Evolutionary conservation across 2,113 vertebrate species (phyloP).

Genomic region (Oryzias javanicus): DNA sequence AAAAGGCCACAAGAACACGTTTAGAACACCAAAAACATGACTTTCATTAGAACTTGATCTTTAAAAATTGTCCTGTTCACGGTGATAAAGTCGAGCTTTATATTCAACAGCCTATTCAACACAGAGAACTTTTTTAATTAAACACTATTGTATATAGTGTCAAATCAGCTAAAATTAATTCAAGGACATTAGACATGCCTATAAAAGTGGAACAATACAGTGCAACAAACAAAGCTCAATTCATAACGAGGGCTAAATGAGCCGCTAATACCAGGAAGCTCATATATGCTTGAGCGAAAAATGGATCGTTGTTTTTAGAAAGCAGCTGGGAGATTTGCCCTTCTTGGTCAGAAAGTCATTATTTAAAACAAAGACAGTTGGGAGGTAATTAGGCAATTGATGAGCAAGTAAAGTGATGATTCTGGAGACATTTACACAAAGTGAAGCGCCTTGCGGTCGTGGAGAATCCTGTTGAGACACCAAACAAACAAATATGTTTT

Average conservation of each 20-base stretch:
- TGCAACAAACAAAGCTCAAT: conserved; percentile 16
- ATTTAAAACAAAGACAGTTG: conserved; percentile 70
- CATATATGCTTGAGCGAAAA: conserved; percentile 44
- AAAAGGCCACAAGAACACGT: not conserved
- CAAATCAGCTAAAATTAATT: not conserved
- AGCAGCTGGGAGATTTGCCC: conserved; percentile 70
- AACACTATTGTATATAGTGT: not conserved
- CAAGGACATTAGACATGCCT: not conserved
- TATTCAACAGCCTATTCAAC: not conserved
- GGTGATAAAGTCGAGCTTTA: no score
- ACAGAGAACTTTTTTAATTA: not conserved
- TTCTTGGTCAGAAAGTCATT: conserved; percentile 67
- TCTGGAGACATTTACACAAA: conserved; percentile 45
- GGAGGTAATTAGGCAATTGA: conserved; percentile 74
- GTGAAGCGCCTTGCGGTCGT: conserved; percentile 29
- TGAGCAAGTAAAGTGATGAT: conserved; percentile 68
- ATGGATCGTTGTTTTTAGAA: conserved; percentile 71
- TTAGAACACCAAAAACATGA: no score
- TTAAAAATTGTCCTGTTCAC: no score
- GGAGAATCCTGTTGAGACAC: conserved; percentile 11
- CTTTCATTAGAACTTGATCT: no score
- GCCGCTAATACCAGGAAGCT: conserved; percentile 28
- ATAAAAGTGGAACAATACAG: not conserved
- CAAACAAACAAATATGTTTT: not conserved
- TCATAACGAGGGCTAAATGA: conserved; percentile 21